Percentiles rank a stretch among this genome's conserved stretches.
Evolutionary conservation across 2,888 invertebrate species (phyloP).

Genomic region (Macrosiphum euphorbiae): DNA sequence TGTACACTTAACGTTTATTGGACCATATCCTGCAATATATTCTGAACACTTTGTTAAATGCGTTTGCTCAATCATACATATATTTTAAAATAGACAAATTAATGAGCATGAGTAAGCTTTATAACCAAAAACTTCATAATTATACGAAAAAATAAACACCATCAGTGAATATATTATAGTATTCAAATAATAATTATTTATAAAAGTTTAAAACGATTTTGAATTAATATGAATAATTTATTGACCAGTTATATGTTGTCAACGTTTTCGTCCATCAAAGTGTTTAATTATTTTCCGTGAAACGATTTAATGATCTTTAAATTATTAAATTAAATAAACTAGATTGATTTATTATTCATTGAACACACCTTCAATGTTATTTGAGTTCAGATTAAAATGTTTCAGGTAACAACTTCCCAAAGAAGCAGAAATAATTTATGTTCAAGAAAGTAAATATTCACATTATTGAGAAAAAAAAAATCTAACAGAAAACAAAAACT

Average conservation of each 20-base stretch:
- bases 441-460: not conserved
- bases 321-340: conserved; percentile 1
- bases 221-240: not conserved
- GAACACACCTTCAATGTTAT: not conserved
- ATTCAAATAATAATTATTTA: not conserved
- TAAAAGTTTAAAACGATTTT: not conserved
- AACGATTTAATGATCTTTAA: not conserved
- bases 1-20: not conserved
- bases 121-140: not conserved
- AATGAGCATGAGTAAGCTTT: not conserved
- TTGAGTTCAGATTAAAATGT: not conserved
- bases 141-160: not conserved
- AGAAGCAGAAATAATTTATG: not conserved
- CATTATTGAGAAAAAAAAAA: not conserved
- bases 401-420: not conserved
- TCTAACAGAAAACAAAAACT: not conserved
- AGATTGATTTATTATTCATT: conserved; percentile 14
- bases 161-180: not conserved
- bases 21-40: not conserved
- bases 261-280: not conserved
- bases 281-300: not conserved
- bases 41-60: not conserved
- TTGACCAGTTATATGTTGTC: not conserved
- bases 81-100: not conserved
- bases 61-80: not conserved